phyloP scores from a whole-genome alignment of 2,797 vertebrate genomes.

The Myotis pilosus region DNA sequence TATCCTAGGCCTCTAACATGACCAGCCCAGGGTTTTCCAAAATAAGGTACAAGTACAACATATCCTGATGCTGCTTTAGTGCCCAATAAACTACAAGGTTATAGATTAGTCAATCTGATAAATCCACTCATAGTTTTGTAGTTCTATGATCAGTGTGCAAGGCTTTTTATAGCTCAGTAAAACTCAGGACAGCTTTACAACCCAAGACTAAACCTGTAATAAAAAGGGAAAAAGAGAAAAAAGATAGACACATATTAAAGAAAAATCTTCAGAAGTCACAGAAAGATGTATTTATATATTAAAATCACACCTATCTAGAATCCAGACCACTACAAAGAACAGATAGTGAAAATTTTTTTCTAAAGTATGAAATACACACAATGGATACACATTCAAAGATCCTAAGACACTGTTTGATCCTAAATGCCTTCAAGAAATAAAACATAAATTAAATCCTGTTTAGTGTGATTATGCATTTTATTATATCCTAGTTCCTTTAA shows the following conservation, averaged over 20 bases:
- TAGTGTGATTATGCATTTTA: background rate
- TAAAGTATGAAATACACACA: background rate
- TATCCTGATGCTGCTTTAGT: slow-evolving; percentile 39
- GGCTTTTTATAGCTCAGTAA: slow-evolving; percentile 68
- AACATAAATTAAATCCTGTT: background rate
- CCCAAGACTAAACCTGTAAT: slow-evolving; percentile 12
- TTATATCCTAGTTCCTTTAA: background rate
- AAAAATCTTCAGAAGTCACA: slow-evolving; percentile 51
- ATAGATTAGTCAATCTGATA: slow-evolving; percentile 61
- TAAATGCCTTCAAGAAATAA: background rate
- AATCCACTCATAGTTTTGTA: slow-evolving; percentile 53
- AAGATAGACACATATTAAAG: slow-evolving; percentile 54
- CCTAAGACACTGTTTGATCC: background rate
- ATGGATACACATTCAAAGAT: background rate
- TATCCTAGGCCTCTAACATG: background rate
- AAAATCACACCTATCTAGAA: slow-evolving; percentile 20
- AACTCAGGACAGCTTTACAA: slow-evolving; percentile 60
- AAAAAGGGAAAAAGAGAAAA: slow-evolving; percentile 47
- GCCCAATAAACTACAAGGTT: slow-evolving; percentile 51
- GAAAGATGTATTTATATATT: slow-evolving; percentile 54
- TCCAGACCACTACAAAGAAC: background rate
- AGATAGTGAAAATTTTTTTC: slow-evolving; percentile 4
- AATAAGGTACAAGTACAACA: background rate
- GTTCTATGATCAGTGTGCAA: slow-evolving; percentile 44
- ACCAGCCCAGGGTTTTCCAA: background rate